Evolutionary conservation across 2,888 invertebrate species (phyloP).

Genomic region (Odontothrips loti): DNA sequence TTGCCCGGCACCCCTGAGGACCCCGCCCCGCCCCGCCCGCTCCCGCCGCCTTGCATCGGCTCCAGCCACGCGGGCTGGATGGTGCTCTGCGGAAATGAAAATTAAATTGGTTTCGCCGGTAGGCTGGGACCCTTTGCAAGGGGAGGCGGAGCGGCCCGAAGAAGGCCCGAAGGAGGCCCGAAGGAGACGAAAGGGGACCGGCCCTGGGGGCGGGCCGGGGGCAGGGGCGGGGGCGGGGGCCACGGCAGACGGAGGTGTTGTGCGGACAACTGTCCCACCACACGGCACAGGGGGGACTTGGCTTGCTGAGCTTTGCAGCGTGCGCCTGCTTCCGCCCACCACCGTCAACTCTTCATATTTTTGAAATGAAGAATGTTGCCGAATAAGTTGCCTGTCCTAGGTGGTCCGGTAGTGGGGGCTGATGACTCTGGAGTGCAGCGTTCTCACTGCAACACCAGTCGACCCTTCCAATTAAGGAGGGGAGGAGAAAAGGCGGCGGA

Average conservation of each 20-base stretch:
- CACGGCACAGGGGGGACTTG: too few relatives aligned
- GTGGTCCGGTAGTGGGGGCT: background rate
- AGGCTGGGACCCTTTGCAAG: background rate
- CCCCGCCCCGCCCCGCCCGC: too few relatives aligned
- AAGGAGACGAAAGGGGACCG: background rate
- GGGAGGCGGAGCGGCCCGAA: too few relatives aligned
- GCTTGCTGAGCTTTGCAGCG: too few relatives aligned
- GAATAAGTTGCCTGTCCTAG: background rate
- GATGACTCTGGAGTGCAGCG: too few relatives aligned
- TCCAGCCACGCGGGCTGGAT: slow-evolving; percentile 9
- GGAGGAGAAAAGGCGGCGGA: background rate
- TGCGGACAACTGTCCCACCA: too few relatives aligned
- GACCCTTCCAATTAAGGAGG: too few relatives aligned
- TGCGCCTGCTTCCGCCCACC: too few relatives aligned
- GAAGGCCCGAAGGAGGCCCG: too few relatives aligned
- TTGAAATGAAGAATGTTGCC: too few relatives aligned
- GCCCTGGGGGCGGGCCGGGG: background rate
- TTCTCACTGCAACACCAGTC: too few relatives aligned
- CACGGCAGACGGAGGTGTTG: background rate
- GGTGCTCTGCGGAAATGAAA: slow-evolving; percentile 22
- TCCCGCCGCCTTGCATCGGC: background rate
- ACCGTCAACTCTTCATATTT: too few relatives aligned
- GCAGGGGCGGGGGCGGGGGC: background rate
- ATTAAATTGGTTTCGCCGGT: slow-evolving; percentile 23
- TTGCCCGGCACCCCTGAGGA: background rate